These are phyloP conservation scores for Phalacrocorax carbo DNA, from an alignment of 2,113 vertebrate species.

Conservation along the genomic window DNA sequence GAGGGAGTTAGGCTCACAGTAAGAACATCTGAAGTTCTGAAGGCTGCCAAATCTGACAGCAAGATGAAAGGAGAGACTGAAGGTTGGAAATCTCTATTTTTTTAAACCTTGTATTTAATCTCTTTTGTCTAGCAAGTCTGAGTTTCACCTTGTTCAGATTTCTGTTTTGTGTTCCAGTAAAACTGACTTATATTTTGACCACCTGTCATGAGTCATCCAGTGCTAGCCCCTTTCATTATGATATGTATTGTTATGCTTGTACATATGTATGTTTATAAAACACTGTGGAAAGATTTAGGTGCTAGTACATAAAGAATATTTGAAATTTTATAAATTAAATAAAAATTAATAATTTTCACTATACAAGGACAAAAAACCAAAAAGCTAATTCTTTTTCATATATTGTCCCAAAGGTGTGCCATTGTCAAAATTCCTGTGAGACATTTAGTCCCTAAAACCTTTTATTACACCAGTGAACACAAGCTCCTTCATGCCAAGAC, in stretches of 20 bases:
- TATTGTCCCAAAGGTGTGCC: background rate
- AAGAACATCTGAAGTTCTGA: background rate
- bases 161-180: background rate
- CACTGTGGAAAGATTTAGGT: background rate
- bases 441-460: background rate
- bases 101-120: background rate
- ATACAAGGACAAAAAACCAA: background rate
- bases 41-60: background rate
- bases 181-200: background rate
- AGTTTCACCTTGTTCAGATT: background rate
- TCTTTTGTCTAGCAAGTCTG: background rate
- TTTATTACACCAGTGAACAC: fast-evolving
- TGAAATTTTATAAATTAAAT: background rate
- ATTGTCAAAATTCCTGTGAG: background rate
- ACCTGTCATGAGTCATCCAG: background rate
- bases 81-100: background rate
- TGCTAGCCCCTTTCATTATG: background rate
- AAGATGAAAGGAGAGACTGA: background rate
- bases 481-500: background rate
- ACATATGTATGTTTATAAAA: background rate
- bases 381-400: background rate
- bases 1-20: background rate
- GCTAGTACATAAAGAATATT: background rate
- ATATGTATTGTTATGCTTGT: background rate
- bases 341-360: background rate